Percentiles rank a stretch among this genome's conserved stretches.
phyloP scores from a whole-genome alignment of 2,888 invertebrate genomes.

The Crioceris asparagi region DNA sequence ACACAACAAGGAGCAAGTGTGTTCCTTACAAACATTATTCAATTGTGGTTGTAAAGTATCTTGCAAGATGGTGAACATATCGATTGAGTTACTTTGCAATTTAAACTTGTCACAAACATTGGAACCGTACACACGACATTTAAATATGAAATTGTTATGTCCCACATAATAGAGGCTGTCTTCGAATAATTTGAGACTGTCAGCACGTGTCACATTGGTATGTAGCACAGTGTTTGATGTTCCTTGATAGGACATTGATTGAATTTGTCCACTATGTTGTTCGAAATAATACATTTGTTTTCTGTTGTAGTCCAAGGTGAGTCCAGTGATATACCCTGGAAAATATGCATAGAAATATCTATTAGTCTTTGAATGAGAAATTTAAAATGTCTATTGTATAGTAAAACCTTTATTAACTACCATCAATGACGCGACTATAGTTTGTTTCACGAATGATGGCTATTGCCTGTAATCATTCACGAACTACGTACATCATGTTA shows the following conservation, averaged over 20 bases:
- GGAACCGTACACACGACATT: too few species aligned
- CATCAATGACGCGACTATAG: too few species aligned
- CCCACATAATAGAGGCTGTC: slow-evolving; percentile 66
- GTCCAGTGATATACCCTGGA: slow-evolving; percentile 37
- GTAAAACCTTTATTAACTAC: too few species aligned
- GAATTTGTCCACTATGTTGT: slow-evolving; percentile 40
- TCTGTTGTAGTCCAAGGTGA: slow-evolving; percentile 43
- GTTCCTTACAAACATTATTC: slow-evolving; percentile 42
- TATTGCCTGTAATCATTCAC: too few species aligned
- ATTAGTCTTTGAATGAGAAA: too few species aligned
- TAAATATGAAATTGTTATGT: too few species aligned
- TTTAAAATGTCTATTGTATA: too few species aligned
- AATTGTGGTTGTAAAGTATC: slow-evolving; percentile 43
- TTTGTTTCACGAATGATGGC: too few species aligned
- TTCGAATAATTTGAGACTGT: slow-evolving; percentile 61
- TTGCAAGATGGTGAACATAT: slow-evolving; percentile 45
- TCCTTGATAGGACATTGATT: slow-evolving; percentile 40
- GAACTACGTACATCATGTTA: too few species aligned
- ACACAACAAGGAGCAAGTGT: slow-evolving; percentile 52
- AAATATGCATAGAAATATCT: too few species aligned
- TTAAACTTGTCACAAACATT: slow-evolving; percentile 38
- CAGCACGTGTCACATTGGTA: slow-evolving; percentile 44
- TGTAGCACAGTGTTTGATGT: slow-evolving; percentile 37
- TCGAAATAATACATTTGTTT: slow-evolving; percentile 68
- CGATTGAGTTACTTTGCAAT: slow-evolving; percentile 39